Base-by-base conservation (phyloP, 1,140 invertebrate species). In the Bombus picipes region DNA sequence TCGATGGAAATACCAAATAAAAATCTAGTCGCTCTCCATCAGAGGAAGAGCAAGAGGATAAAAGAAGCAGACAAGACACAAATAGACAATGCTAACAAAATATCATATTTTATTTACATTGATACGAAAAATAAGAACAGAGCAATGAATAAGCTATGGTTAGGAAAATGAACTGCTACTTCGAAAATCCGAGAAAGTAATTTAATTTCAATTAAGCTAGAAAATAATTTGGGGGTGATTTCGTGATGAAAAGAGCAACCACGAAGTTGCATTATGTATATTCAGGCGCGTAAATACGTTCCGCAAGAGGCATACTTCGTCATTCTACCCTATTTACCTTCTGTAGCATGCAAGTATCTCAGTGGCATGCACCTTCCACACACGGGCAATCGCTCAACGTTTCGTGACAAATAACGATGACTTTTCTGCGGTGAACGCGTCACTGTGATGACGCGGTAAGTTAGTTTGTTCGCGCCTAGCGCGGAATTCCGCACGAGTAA, bases 321-420 rank as follows among this genome's bases (percentile, higher is more conserved):
- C 88, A 90, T 87, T 68, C 78, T 76, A 89, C 89, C 74, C 81
- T 87, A 89, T 89, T 90, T 90, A 81, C 88, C 53, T 84, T 81
- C n/a, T 53, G 75, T 75, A 81, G 59, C 43, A 74, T 73, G 66
- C 53, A 81, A 65, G 43, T 74, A 70, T 66, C 81, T n/a, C 70
- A 39, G 41, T 59, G 62, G 62, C 62, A 65, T 74, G 83, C 74
- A 77, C 32, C 71, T 75, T 66, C 72, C 39, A 71, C 80, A 74
- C 72, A 81, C 87, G 53, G 71, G 81, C 68, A 81, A 90, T 90
- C 88, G 83, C 77, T 90, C 83, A 90, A 70, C 41, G 71, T 76
- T 43, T 72, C 66, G 80, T 78, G 80, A 85, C 88, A 90, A 88
- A 89, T 85, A 85, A 82, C 87, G 82, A 85, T 86, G 87, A 84